phyloP scores from a whole-genome alignment of 1,140 invertebrate genomes.

The Rhysida immarginata region DNA sequence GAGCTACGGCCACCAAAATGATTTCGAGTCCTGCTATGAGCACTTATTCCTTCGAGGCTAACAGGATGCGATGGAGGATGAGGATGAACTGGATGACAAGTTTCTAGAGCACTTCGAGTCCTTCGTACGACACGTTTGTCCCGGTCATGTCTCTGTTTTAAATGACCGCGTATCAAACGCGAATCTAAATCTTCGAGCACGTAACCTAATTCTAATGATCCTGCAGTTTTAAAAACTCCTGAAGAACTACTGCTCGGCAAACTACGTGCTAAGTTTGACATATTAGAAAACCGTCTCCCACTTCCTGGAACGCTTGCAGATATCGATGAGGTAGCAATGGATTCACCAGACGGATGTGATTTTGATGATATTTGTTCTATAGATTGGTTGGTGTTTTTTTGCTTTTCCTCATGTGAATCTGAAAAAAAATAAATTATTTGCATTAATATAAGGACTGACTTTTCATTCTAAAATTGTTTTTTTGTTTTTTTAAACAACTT shows the following conservation, averaged over 20 bases:
- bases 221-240: constrained; percentile 19
- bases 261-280: constrained; percentile 18
- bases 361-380: neutral
- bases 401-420: constrained; percentile 4
- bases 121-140: constrained; percentile 17
- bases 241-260: constrained; percentile 15
- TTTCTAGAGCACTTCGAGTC: constrained; percentile 27
- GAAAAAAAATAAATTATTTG: too few species aligned
- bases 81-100: constrained; percentile 13
- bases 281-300: constrained; percentile 18
- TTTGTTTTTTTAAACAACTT: too few species aligned
- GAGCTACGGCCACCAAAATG: constrained; percentile 1
- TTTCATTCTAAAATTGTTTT: too few species aligned
- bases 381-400: neutral
- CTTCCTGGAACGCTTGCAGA: constrained; percentile 3
- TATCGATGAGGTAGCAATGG: constrained; percentile 4
- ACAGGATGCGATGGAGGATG: constrained; percentile 22
- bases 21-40: constrained; percentile 11
- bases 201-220: constrained; percentile 22
- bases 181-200: constrained; percentile 19
- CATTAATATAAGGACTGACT: too few species aligned
- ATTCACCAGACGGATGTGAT: constrained; percentile 3
- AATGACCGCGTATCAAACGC: constrained; percentile 11
- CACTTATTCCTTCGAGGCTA: constrained; percentile 22
- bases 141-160: constrained; percentile 7